Base-by-base conservation (phyloP, 2,113 vertebrate species). In the Cynocephalus volans region DNA sequence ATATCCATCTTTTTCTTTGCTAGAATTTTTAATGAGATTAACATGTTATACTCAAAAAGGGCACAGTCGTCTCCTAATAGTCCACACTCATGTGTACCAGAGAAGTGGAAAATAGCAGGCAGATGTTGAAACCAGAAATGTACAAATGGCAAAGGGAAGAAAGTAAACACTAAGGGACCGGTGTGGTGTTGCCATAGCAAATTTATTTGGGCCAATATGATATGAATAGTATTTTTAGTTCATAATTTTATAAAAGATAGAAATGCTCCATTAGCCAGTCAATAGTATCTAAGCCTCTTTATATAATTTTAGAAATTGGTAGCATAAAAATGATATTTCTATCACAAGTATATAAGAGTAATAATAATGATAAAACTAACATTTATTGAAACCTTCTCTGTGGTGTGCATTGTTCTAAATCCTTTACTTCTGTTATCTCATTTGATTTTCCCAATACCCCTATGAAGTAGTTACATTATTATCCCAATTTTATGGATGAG, bases 241-340 rank as follows among this genome's bases (percentile, higher is more conserved):
- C 64, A 64, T 48, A 79, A 93, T 52, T 52, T 31, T 45, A 75
- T 84, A 75, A 92, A 26, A 95, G 12, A n/a, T 19, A 58, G 21
- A 92, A 87, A 75, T 96, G 31, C 41, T 70, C 52, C 13, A 19
- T 56, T 95, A 26, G 31, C 31, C 56, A 58, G 15, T 72, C 15
- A 69, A 21, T 62, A 85, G n/a, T 77, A 77, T 77, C 83, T 91
- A 88, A 88, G 48, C 24, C 7, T 56, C 93, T 83, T 88, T 21
- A 52, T 58, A 33, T 65, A 83, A 92, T 90, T 82, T 83, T 91
- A 79, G 28, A 93, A 92, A 54, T 64, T 75, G 13, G 3, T 89
- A 86, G 8, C 45, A 80, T n/a, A 70, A 21, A 96, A 94, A 77
- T 41, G 0, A 13, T 67, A 89, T 60, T 70, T 89, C 36, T 69